Percentiles rank a stretch among this genome's conserved stretches.
phyloP scores from a whole-genome alignment of 1,140 invertebrate species.

The Drosophila lacteicornis region DNA sequence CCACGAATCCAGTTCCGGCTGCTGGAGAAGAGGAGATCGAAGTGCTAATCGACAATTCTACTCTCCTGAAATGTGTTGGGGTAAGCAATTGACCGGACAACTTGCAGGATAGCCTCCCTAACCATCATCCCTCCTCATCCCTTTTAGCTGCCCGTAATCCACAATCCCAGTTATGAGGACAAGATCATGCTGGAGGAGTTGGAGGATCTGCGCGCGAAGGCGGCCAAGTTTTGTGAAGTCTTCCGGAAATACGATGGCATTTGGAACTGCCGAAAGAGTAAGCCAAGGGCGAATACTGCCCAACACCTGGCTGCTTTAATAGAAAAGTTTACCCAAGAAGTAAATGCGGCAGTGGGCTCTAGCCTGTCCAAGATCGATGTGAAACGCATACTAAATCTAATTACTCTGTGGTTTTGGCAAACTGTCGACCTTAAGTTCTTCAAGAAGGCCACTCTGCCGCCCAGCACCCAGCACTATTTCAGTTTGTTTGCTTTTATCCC shows the following conservation, averaged over 20 bases:
- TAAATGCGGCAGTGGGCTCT: conserved; percentile 33
- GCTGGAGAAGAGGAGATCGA: not conserved
- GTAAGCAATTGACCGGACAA: conserved; percentile 27
- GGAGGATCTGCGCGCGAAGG: conserved; percentile 31
- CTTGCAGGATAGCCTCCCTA: not conserved
- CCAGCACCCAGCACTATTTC: conserved; percentile 29
- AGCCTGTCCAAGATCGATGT: conserved; percentile 39
- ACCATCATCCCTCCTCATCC: not conserved
- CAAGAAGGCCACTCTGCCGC: conserved; percentile 20
- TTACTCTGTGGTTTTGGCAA: conserved; percentile 53
- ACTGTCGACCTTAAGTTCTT: conserved; percentile 41
- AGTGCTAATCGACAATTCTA: not conserved
- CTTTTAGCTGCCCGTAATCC: conserved; percentile 56
- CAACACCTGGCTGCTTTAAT: not conserved
- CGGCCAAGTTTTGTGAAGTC: conserved; percentile 40
- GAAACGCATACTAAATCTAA: conserved; percentile 69
- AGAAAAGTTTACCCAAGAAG: conserved; percentile 9
- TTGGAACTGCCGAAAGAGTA: conserved; percentile 37
- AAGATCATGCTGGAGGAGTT: conserved; percentile 22
- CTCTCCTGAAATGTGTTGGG: conserved; percentile 44
- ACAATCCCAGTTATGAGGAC: conserved; percentile 38
- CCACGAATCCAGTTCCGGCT: not conserved
- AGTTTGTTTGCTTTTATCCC: conserved; percentile 62
- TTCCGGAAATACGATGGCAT: conserved; percentile 12
- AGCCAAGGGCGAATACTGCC: not conserved